Percentiles rank a stretch among this genome's conserved stretches.
phyloP scores from a whole-genome alignment of 2,888 invertebrate species.

The Troides helena region DNA sequence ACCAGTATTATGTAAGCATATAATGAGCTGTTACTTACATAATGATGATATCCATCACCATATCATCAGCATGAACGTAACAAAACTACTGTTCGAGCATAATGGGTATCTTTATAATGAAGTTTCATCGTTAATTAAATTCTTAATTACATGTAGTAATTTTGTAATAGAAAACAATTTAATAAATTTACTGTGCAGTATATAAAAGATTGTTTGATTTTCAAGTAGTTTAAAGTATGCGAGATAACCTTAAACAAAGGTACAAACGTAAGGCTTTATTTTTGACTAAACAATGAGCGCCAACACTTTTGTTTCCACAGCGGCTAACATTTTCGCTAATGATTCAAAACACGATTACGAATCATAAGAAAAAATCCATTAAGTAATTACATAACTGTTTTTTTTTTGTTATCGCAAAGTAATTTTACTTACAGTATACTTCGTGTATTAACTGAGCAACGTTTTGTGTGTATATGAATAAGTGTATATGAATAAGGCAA shows the following conservation, averaged over 20 bases:
- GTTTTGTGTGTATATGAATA: not conserved
- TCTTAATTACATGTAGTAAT: not conserved
- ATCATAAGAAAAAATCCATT: slow-evolving; percentile 17
- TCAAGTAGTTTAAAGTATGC: slow-evolving; percentile 4
- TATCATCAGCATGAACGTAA: not conserved
- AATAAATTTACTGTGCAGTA: too few relatives aligned
- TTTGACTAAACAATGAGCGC: slow-evolving; percentile 26
- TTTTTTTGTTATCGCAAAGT: not conserved
- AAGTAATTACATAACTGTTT: slow-evolving; percentile 16
- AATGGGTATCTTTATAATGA: not conserved
- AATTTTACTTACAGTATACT: not conserved
- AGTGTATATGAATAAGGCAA: not conserved
- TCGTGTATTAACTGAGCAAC: not conserved
- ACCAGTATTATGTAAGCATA: too few relatives aligned
- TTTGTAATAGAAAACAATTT: too few relatives aligned
- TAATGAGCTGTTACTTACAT: not conserved
- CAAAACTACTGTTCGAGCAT: too few relatives aligned
- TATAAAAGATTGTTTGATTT: too few relatives aligned
- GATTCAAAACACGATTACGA: slow-evolving; percentile 24
- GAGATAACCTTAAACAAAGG: slow-evolving; percentile 24
- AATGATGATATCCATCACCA: not conserved
- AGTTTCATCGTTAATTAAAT: not conserved
- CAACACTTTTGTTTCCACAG: slow-evolving; percentile 27
- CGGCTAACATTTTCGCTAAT: slow-evolving; percentile 24
- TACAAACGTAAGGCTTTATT: slow-evolving; percentile 25